Percentiles rank a stretch among this genome's conserved stretches.
Evolutionary conservation across 2,888 invertebrate species (phyloP).

Genomic region (Odontomyia ornata): DNA sequence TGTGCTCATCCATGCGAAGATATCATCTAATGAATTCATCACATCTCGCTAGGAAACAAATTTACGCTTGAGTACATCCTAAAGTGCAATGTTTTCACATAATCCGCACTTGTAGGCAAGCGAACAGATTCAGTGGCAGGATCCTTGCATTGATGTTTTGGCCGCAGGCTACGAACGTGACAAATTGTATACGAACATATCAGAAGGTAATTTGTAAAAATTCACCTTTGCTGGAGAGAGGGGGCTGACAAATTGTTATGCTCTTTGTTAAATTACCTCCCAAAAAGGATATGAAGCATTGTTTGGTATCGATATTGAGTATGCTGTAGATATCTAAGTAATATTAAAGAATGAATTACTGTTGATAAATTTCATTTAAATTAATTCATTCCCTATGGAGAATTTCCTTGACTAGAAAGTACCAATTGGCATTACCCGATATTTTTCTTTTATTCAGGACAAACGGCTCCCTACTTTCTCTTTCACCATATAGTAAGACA

Average conservation of each 20-base stretch:
- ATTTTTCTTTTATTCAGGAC: too few species aligned
- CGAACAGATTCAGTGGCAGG: slow-evolving; percentile 14
- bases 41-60: slow-evolving; percentile 32
- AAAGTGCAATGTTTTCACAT: slow-evolving; percentile 38
- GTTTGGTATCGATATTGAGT: background rate
- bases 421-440: too few species aligned
- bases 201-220: slow-evolving; percentile 51
- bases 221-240: slow-evolving; percentile 14
- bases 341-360: too few species aligned
- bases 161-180: slow-evolving; percentile 58
- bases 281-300: background rate
- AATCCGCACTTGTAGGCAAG: slow-evolving; percentile 20
- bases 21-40: slow-evolving; percentile 40
- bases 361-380: too few species aligned
- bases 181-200: slow-evolving; percentile 63
- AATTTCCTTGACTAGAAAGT: too few species aligned
- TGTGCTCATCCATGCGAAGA: slow-evolving; percentile 30
- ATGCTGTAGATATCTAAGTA: too few species aligned
- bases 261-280: background rate
- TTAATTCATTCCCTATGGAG: too few species aligned
- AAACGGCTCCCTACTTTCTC: too few species aligned
- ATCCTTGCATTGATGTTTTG: slow-evolving; percentile 17
- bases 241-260: background rate
- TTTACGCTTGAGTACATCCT: slow-evolving; percentile 38
- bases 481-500: too few species aligned